phyloP scores from a whole-genome alignment of 1,140 invertebrate genomes.

The Oedothorax gibbosus region DNA sequence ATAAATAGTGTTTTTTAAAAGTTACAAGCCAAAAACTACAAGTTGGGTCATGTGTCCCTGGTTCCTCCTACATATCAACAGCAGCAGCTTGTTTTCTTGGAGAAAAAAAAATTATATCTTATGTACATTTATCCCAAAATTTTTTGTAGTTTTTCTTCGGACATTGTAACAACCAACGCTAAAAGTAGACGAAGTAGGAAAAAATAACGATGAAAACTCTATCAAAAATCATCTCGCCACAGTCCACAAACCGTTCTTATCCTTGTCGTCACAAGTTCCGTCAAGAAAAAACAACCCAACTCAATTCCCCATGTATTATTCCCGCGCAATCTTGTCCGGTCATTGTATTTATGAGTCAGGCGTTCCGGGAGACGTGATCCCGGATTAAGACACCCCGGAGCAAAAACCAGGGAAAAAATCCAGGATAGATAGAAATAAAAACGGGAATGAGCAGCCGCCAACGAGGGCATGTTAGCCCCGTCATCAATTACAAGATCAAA shows the following conservation, averaged over 20 bases:
- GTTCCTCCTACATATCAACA: too few species aligned
- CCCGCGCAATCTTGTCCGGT: constrained; percentile 5
- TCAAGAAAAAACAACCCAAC: not conserved
- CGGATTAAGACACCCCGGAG: constrained; percentile 25
- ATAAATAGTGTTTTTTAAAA: too few species aligned
- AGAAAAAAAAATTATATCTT: too few species aligned
- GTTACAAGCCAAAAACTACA: too few species aligned
- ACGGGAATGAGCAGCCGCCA: constrained; percentile 13
- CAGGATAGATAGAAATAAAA: constrained; percentile 24
- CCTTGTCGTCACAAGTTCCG: not conserved
- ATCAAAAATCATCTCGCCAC: too few species aligned
- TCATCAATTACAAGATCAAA: constrained; percentile 45
- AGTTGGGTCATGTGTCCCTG: too few species aligned
- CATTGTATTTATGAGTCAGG: constrained; percentile 37
- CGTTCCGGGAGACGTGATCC: not conserved
- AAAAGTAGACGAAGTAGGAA: too few species aligned
- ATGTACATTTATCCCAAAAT: too few species aligned
- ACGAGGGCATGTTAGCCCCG: not conserved
- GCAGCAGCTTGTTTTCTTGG: too few species aligned
- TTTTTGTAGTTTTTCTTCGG: too few species aligned
- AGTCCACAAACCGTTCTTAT: not conserved
- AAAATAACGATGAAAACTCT: too few species aligned
- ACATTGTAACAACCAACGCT: too few species aligned
- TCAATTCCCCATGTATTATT: constrained; percentile 20
- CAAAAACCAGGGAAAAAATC: not conserved